A percentile compares a stretch with the other conserved stretches of the same genome.
phyloP scores from a whole-genome alignment of 2,888 invertebrate species.

The Drosophila mulleri region DNA sequence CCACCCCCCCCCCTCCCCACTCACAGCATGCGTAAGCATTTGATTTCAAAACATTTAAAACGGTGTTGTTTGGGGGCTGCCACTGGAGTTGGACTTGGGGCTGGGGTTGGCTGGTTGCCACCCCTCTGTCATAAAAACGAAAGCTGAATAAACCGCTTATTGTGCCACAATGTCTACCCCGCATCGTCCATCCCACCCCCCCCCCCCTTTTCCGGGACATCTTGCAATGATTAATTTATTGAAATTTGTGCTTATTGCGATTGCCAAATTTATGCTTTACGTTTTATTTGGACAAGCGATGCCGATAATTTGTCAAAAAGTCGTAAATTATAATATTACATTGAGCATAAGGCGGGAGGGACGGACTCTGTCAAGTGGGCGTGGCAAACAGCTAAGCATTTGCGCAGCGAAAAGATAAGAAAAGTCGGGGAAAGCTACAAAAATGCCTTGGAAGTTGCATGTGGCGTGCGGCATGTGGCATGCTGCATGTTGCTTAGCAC shows the following conservation, averaged over 20 bases:
- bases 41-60: constrained; percentile 62
- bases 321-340: constrained; percentile 74
- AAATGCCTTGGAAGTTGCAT: constrained; percentile 6
- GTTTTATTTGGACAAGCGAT: constrained; percentile 68
- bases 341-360: neutral
- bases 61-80: constrained; percentile 9
- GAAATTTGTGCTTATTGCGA: constrained; percentile 78
- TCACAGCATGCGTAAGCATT: constrained; percentile 60
- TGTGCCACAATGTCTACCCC: constrained; percentile 14
- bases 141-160: constrained; percentile 59
- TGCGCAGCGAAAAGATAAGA: neutral
- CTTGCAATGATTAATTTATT: constrained; percentile 75
- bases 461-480: neutral
- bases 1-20: neutral
- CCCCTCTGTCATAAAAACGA: constrained; percentile 20
- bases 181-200: neutral
- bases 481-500: constrained; percentile 8
- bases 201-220: constrained; percentile 35
- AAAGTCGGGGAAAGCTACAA: neutral
- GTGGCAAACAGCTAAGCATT: neutral
- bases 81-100: constrained; percentile 40
- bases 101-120: constrained; percentile 59
- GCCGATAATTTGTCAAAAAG: constrained; percentile 81
- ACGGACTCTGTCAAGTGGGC: neutral
- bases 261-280: constrained; percentile 70